Percentiles rank a stretch among this genome's conserved stretches.
Evolutionary conservation across 2,113 vertebrate species (phyloP).

Genomic region (Antidorcas marsupialis): DNA sequence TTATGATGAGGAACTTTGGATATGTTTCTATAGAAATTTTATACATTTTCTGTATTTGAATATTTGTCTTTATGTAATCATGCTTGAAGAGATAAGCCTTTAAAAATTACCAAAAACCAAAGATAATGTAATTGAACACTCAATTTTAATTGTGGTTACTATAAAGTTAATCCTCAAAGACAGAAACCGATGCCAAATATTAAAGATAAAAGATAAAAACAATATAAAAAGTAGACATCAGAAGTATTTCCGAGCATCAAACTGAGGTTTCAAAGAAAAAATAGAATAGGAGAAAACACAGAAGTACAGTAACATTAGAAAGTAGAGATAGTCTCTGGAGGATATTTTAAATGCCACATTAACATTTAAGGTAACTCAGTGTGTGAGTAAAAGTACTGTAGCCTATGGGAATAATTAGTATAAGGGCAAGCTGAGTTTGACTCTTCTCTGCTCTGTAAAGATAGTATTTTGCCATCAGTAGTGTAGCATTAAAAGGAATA

Average conservation of each 20-base stretch:
- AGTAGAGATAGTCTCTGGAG: background rate
- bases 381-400: background rate
- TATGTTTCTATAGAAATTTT: background rate
- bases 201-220: background rate
- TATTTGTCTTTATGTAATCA: background rate
- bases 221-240: background rate
- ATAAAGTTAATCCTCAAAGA: background rate
- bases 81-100: background rate
- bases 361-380: slow-evolving; percentile 27
- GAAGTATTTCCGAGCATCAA: background rate
- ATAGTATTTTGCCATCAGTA: background rate
- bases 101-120: background rate
- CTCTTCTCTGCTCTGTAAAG: background rate
- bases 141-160: background rate
- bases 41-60: background rate
- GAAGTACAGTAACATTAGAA: background rate
- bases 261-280: background rate
- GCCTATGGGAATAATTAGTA: background rate
- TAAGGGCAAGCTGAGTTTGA: background rate
- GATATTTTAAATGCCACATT: slow-evolving; percentile 26
- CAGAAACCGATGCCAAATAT: background rate
- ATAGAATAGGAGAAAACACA: background rate
- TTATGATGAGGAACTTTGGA: background rate
- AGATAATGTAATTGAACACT: background rate
- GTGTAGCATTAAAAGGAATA: background rate